Conservation (phyloP, 2,113 vertebrate genomes). For the Galeopterus variegatus region DNA sequence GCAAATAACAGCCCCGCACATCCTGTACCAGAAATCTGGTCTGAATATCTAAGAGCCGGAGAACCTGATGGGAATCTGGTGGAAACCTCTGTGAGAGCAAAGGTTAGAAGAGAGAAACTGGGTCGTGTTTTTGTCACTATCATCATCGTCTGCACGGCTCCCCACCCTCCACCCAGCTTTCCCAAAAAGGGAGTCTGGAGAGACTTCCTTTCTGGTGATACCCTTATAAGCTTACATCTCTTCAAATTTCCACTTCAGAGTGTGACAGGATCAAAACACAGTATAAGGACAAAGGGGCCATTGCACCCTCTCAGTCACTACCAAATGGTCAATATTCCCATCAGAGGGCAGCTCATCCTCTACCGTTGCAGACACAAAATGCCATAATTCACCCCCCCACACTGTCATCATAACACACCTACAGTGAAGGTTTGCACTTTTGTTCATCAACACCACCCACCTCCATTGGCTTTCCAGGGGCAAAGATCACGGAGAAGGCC, state of each 20-base stretch:
- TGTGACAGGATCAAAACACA: background rate
- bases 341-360: background rate
- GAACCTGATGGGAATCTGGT: conserved; percentile 16
- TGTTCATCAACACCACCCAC: too few species aligned
- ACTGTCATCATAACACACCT: accelerated
- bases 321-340: background rate
- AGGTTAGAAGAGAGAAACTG: background rate
- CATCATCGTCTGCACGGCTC: background rate
- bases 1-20: background rate
- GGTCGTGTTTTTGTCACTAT: background rate
- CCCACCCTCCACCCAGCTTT: background rate
- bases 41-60: conserved; percentile 24
- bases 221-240: background rate
- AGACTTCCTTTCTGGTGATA: background rate
- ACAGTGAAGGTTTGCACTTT: background rate
- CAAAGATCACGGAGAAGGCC: background rate
- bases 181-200: background rate
- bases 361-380: accelerated
- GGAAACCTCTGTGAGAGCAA: background rate
- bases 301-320: accelerated
- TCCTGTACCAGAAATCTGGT: conserved; percentile 25
- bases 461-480: background rate
- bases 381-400: accelerated
- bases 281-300: background rate
- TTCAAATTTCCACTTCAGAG: background rate